Evolutionary conservation across 2,888 invertebrate species (phyloP).

Genomic region (Melikaiella ostensackeni): DNA sequence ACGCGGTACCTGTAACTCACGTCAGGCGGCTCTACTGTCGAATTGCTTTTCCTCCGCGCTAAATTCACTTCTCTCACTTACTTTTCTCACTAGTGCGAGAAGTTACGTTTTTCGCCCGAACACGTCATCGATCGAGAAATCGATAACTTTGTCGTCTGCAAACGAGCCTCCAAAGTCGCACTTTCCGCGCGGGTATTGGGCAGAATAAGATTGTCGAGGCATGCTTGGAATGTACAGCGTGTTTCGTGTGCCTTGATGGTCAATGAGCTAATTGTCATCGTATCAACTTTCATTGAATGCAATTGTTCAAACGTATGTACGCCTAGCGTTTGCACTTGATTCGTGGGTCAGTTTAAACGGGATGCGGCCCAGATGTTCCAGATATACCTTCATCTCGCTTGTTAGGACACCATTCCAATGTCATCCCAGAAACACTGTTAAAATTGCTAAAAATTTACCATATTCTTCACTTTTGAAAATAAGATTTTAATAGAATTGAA

Average conservation of each 20-base stretch:
- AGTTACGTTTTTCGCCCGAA: too few relatives aligned
- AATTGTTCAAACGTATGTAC: constrained; percentile 68
- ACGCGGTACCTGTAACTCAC: too few relatives aligned
- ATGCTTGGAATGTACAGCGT: constrained; percentile 27
- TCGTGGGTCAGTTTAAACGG: constrained; percentile 66
- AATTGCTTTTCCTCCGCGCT: too few relatives aligned
- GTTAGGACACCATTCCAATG: constrained; percentile 21
- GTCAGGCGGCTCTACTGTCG: too few relatives aligned
- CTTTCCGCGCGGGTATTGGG: too few relatives aligned
- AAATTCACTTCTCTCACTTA: too few relatives aligned
- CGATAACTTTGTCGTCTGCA: too few relatives aligned
- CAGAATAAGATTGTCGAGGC: constrained; percentile 6
- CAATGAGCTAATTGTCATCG: constrained; percentile 72
- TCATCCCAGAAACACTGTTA: neutral
- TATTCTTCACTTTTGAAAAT: neutral
- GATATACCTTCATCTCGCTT: constrained; percentile 22
- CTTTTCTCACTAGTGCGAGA: too few relatives aligned
- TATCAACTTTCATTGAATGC: constrained; percentile 74
- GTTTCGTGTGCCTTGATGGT: constrained; percentile 61
- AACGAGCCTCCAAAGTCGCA: too few relatives aligned
- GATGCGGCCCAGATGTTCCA: constrained; percentile 59
- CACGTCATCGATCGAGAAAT: too few relatives aligned
- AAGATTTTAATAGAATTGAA: neutral
- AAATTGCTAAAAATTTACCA: neutral
- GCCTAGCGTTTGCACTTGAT: constrained; percentile 66